Evolutionary conservation across 92 coral and sea anemone genomes (phyloP).

Genomic region (Scolanthus callimorphus): DNA sequence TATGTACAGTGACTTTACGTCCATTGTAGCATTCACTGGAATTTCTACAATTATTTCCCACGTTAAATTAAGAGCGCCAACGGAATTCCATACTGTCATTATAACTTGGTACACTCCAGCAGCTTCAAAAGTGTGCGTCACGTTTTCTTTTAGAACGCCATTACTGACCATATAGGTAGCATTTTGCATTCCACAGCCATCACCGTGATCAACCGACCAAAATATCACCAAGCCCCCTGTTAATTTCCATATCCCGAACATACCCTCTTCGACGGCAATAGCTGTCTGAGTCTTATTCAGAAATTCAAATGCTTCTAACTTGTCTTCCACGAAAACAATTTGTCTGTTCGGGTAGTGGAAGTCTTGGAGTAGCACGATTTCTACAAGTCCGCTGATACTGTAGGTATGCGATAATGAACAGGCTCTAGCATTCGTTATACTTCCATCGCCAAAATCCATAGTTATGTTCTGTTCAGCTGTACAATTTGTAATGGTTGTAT

Average conservation of each 20-base stretch:
- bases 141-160: constrained; percentile 4
- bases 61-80: constrained; percentile 7
- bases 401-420: constrained; percentile 41
- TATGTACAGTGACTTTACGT: constrained; percentile 11
- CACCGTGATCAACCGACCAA: constrained; percentile 30
- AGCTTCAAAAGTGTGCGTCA: constrained; percentile 10
- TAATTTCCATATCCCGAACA: constrained; percentile 24
- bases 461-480: constrained; percentile 4
- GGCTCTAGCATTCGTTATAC: constrained; percentile 7
- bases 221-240: constrained; percentile 20
- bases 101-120: constrained; percentile 21
- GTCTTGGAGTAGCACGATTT: constrained; percentile 13
- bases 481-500: constrained; percentile 9
- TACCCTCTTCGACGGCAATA: constrained; percentile 9
- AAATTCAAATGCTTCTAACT: constrained; percentile 12
- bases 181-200: constrained; percentile 6
- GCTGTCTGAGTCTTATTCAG: not conserved
- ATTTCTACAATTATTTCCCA: constrained; percentile 31
- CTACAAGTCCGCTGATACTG: constrained; percentile 28
- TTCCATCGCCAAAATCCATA: constrained; percentile 24
- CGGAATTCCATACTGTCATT: constrained; percentile 18
- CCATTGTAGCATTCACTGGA: constrained; percentile 31
- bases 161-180: not conserved
- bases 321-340: constrained; percentile 23
- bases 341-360: constrained; percentile 17